phyloP scores from a whole-genome alignment of 2,888 invertebrate genomes.

The Stomorhina lunata region DNA sequence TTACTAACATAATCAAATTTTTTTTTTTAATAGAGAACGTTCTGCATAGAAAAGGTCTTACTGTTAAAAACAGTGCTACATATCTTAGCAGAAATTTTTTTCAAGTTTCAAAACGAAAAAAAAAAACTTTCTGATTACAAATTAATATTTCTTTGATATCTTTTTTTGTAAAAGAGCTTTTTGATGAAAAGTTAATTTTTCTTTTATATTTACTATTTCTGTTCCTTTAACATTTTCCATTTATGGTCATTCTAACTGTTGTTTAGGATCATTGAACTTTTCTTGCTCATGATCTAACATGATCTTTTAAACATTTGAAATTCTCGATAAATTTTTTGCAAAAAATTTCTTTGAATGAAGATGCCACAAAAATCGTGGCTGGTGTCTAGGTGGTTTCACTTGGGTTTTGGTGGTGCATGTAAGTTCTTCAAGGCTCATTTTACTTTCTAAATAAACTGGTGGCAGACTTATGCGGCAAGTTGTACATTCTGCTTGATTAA shows the following conservation, averaged over 20 bases:
- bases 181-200: background rate
- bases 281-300: conserved; percentile 36
- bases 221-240: conserved; percentile 27
- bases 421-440: conserved; percentile 47
- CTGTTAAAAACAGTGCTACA: too few relatives aligned
- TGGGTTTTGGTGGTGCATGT: too few relatives aligned
- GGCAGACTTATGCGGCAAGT: conserved; percentile 7
- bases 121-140: too few relatives aligned
- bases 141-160: too few relatives aligned
- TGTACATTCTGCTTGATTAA: conserved; percentile 35
- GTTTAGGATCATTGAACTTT: conserved; percentile 59
- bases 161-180: background rate
- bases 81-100: too few relatives aligned
- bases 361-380: conserved; percentile 2
- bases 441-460: conserved; percentile 63
- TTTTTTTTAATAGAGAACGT: too few relatives aligned
- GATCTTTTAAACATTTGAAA: conserved; percentile 60
- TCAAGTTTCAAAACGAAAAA: too few relatives aligned
- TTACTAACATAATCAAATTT: too few relatives aligned
- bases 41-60: too few relatives aligned
- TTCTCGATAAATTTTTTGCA: too few relatives aligned
- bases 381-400: conserved; percentile 36
- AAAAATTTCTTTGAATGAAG: conserved; percentile 11
- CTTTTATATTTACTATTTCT: background rate
- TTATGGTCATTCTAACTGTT: conserved; percentile 60